Evolutionary conservation across 2,888 invertebrate species (phyloP), one percentile per base, ranked within the genome.

Genomic region (Proisotoma minuta): DNA sequence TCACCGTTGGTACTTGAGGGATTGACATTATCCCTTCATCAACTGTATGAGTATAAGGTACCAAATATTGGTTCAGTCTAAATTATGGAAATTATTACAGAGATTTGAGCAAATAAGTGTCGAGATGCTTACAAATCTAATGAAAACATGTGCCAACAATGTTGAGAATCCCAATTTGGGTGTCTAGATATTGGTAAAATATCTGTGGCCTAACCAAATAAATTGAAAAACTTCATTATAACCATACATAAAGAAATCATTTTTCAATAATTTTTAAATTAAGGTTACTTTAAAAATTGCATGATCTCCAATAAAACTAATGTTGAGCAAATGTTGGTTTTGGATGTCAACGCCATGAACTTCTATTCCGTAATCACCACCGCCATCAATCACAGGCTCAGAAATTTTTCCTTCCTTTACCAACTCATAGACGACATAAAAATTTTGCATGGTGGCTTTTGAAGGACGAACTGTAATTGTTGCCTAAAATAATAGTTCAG

Each of bases 101-200:
- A 50, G 18, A 29, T 3, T 27, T 12, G 18, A 18, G 20, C 23
- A 34, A 23, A 51, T 57, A 63, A 63, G 40, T 43, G 8, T 10
- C 34, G 34, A 34, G 34, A 12, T n/a, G n/a, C 51, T 29, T 53
- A 65, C 65, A 48, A 20, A 2, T 62, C 62, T 1, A 73, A 20
- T 1, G 65, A 65, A 56, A 71, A 73, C 73, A 71, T 71, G 5
- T 52, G 29, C 67, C 68, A 68, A 20, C 64, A 65, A 28, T 71
- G 66, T 34, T 64, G 65, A 1, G 63, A 52, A 56, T 67, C 61
- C 67, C 71, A 71, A 2, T 63, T 26, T 3, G 65, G 60, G 47
- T 67, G 56, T 10, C 43, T 58, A 1, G 62, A 63, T n/a, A 68
- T 64, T 57, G 65, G 62, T 20, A 64, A 57, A 10, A 71, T 63